Conservation (phyloP, 2,113 vertebrate species). For the Pithys albifrons region DNA sequence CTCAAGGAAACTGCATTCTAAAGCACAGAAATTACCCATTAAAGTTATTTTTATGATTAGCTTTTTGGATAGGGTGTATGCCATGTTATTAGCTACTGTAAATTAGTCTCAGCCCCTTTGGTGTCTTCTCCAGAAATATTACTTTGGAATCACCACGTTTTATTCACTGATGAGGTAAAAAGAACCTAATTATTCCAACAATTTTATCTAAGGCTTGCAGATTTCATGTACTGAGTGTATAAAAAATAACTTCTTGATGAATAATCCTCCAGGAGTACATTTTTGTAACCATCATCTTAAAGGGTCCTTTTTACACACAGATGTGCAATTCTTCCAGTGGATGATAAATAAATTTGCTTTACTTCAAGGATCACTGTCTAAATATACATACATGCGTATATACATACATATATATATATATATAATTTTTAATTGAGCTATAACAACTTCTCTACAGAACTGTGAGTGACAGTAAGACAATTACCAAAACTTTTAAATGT, state of each 20-base stretch:
- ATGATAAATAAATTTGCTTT: conserved; percentile 31
- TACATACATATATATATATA: not conserved
- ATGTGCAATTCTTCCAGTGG: conserved; percentile 16
- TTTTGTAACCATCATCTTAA: conserved; percentile 51
- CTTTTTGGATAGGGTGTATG: not conserved
- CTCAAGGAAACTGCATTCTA: not conserved
- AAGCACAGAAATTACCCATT: conserved; percentile 25
- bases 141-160: conserved; percentile 55
- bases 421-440: not conserved
- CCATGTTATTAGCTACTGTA: conserved; percentile 4
- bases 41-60: not conserved
- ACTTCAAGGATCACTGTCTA: not conserved
- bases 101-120: not conserved
- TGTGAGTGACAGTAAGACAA: not conserved
- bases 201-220: conserved; percentile 71
- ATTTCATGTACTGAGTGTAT: conserved; percentile 43
- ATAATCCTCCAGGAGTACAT: conserved; percentile 38
- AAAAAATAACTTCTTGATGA: conserved; percentile 56
- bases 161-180: conserved; percentile 45
- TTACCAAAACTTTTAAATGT: not conserved
- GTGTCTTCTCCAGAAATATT: conserved; percentile 47
- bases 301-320: conserved; percentile 12
- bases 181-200: conserved; percentile 65
- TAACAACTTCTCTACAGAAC: not conserved
- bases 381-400: not conserved